Evolutionary conservation across 1,140 invertebrate species (phyloP), one percentile per base, ranked within the genome.

Genomic region (Zeugodacus cucurbitae): DNA sequence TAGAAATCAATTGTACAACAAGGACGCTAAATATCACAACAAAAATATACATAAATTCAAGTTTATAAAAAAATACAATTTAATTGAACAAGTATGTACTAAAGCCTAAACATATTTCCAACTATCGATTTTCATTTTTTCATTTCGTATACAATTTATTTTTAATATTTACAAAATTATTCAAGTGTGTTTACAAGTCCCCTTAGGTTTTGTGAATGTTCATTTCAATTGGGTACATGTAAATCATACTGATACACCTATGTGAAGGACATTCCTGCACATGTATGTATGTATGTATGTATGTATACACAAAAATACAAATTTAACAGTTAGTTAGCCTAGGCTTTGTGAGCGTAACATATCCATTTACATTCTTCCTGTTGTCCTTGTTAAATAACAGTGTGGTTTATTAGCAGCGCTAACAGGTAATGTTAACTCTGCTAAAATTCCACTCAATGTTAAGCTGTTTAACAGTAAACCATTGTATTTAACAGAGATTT

Each of bases 371-470:
- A 34, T 22, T 37, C 2, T 82, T 82, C n/a, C 5, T 29, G 5
- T 41, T 74, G 11, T 32, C 26, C 29, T 67, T 26, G 26, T 17
- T 0, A 22, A 74, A 41, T 37, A 74, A 74, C 67, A n/a, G 4
- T 22, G 17, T 17, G 32, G 67, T 3, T 29, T 17, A 37, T 8
- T 41, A 74, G 67, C 67, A 74, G 67, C 58, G 48, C 14, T 54
- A 54, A 54, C 0, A 17, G 48, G 41, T 20, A 29, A 17, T 82
- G 74, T 48, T 82, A 29, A 48, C 14, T 37, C 41, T 14, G 37
- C 44, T 29, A 54, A 82, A 41, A 48, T 48, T 82, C 22, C 74
- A 82, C 74, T 82, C 74, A 82, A 82, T 48, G 67, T 82, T 82
- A 26, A 29, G 17, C 2, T 54, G 10, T 2, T 74, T 41, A 70